phyloP scores from a whole-genome alignment of 1,140 invertebrate species.

The Heliconius congener region DNA sequence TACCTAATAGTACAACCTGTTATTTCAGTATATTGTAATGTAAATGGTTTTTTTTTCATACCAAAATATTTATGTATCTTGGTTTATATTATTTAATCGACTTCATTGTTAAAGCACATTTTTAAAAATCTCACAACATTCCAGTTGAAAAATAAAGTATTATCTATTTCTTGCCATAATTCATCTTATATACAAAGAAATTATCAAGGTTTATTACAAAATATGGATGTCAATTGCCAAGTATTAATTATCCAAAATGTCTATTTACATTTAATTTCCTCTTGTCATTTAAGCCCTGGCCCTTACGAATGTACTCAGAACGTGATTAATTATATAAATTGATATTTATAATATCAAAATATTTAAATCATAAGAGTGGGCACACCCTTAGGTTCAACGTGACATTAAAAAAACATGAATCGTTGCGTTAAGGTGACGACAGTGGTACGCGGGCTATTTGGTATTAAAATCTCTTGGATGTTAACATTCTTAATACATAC shows the following conservation, averaged over 20 bases:
- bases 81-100: too few relatives aligned
- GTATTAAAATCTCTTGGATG: slow-evolving; percentile 61
- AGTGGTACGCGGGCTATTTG: slow-evolving; percentile 55
- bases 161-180: too few relatives aligned
- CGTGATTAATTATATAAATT: slow-evolving; percentile 14
- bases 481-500: slow-evolving; percentile 52
- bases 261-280: not conserved
- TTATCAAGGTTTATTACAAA: not conserved
- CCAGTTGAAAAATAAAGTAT: too few relatives aligned
- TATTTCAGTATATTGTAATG: too few relatives aligned
- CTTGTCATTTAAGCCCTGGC: not conserved
- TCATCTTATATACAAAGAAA: too few relatives aligned
- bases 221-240: too few relatives aligned
- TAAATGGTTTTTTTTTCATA: too few relatives aligned
- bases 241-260: not conserved
- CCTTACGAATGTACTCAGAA: not conserved
- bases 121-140: too few relatives aligned
- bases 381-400: slow-evolving; percentile 45
- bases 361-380: slow-evolving; percentile 38
- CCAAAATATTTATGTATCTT: too few relatives aligned
- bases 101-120: too few relatives aligned
- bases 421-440: slow-evolving; percentile 54
- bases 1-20: not conserved
- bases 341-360: slow-evolving; percentile 10
- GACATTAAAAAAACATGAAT: slow-evolving; percentile 58